Conservation (phyloP, 2,113 vertebrate species). For the Piprites chloris region DNA sequence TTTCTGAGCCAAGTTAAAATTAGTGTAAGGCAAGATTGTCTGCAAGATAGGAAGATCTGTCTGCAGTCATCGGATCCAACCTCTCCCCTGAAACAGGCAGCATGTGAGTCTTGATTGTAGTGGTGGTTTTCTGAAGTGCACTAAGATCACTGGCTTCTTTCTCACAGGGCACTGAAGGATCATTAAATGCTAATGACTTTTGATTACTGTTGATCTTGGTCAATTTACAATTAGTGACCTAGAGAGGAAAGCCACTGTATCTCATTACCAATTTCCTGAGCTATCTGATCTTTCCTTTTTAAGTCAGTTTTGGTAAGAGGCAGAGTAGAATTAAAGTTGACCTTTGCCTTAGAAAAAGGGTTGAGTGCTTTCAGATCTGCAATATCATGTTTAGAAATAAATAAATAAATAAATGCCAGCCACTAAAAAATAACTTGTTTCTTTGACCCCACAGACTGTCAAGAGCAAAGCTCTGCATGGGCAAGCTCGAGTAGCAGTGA, state of each 20-base stretch:
- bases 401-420: neutral
- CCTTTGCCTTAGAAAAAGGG: slow-evolving; percentile 8
- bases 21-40: neutral
- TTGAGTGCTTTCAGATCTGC: slow-evolving; percentile 30
- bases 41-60: neutral
- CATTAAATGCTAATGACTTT: slow-evolving; percentile 70
- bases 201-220: slow-evolving; percentile 63
- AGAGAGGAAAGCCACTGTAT: slow-evolving; percentile 55
- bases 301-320: slow-evolving; percentile 38
- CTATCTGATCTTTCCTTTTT: slow-evolving; percentile 50
- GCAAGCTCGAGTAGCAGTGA: neutral
- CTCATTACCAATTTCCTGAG: slow-evolving; percentile 66
- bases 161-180: slow-evolving; percentile 27
- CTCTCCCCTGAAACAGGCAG: neutral
- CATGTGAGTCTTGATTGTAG: slow-evolving; percentile 16
- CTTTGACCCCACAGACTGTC: neutral
- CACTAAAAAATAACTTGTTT: neutral
- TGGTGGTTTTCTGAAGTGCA: neutral
- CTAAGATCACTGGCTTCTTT: slow-evolving; percentile 33
- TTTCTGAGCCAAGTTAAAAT: neutral
- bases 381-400: slow-evolving; percentile 16
- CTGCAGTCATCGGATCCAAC: neutral
- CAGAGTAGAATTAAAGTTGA: slow-evolving; percentile 50
- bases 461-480: neutral
- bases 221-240: slow-evolving; percentile 67